These are phyloP conservation scores for Peribatodes rhomboidaria DNA, from an alignment of 2,888 invertebrate species.

Conservation along the genomic window DNA sequence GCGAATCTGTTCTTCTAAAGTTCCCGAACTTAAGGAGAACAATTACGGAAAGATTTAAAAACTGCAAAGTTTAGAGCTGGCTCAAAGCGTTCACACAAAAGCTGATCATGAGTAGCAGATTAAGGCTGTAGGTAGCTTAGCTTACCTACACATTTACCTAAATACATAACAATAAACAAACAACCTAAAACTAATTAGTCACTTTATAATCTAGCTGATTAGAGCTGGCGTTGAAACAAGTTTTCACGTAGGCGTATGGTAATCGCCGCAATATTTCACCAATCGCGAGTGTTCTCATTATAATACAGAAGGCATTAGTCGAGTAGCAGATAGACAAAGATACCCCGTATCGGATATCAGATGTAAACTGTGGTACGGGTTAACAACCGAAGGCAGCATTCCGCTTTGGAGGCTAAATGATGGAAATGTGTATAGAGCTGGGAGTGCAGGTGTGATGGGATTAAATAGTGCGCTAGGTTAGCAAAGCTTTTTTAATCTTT, in stretches of 20 bases:
- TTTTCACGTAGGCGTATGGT: conserved; percentile 45
- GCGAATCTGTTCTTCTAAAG: no score
- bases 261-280: conserved; percentile 59
- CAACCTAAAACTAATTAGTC: conserved; percentile 9
- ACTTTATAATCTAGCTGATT: conserved; percentile 2
- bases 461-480: background rate
- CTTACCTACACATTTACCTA: background rate
- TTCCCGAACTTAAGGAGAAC: no score
- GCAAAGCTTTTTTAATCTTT: no score
- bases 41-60: no score
- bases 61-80: no score
- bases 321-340: conserved; percentile 76
- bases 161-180: background rate
- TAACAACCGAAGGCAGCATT: conserved; percentile 78
- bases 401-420: conserved; percentile 72
- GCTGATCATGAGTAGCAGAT: no score
- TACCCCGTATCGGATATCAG: conserved; percentile 78
- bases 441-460: conserved; percentile 3
- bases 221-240: conserved; percentile 19
- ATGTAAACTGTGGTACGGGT: conserved; percentile 79
- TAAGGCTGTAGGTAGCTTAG: no score
- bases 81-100: no score
- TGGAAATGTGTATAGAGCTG: conserved; percentile 69
- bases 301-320: conserved; percentile 67
- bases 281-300: conserved; percentile 67